phyloP scores from a whole-genome alignment of 2,797 vertebrate genomes.

The Anomalospiza imberbis region DNA sequence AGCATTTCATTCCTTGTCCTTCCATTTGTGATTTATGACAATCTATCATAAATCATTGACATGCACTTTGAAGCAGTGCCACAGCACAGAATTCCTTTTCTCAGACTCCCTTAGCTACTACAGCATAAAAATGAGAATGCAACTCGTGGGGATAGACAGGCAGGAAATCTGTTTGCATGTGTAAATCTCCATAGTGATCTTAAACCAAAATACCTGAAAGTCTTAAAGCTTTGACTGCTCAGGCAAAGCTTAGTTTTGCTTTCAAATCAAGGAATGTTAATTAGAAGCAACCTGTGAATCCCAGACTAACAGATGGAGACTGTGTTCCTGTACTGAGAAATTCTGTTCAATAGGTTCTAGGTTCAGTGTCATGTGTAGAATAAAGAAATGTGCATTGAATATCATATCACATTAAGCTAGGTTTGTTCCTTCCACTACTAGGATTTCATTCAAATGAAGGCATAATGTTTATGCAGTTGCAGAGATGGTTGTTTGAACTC shows the following conservation, averaged over 20 bases:
- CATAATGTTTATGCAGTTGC: neutral
- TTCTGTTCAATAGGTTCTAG: neutral
- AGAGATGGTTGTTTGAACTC: neutral
- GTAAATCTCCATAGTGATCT: neutral
- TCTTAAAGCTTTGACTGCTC: neutral
- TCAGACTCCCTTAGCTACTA: neutral
- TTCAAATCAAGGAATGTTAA: neutral
- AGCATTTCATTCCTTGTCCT: slow-evolving; percentile 12
- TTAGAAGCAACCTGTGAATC: slow-evolving; percentile 1
- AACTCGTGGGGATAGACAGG: neutral
- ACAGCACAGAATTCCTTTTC: slow-evolving; percentile 9
- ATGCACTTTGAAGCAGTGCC: slow-evolving; percentile 1
- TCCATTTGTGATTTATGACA: slow-evolving; percentile 28
- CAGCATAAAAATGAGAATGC: neutral
- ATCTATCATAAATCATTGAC: neutral
- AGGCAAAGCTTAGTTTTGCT: neutral
- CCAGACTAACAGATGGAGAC: neutral
- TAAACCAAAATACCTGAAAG: neutral
- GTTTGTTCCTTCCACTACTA: neutral
- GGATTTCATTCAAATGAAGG: neutral
- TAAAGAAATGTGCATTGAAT: neutral
- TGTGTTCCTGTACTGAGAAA: neutral
- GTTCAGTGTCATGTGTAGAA: neutral
- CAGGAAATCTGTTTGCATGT: neutral
- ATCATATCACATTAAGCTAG: neutral